Conservation (phyloP, 2,113 vertebrate genomes). For the Axis porcinus region DNA sequence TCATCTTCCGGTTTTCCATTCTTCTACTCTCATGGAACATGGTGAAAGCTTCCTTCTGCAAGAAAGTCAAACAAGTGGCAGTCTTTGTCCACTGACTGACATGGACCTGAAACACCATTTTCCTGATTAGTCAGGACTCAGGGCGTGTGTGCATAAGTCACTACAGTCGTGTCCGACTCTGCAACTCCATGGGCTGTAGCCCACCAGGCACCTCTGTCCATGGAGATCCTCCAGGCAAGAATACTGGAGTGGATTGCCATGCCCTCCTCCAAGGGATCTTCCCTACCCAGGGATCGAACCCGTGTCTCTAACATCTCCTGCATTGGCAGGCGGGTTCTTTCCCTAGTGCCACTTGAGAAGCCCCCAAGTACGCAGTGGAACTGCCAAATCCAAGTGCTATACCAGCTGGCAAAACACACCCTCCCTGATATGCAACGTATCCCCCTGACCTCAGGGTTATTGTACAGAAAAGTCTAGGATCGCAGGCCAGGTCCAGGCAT, state of each 20-base stretch:
- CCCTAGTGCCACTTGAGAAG: not conserved
- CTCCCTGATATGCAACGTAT: not conserved
- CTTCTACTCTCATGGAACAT: not conserved
- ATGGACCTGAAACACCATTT: not conserved
- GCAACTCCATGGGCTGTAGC: not conserved
- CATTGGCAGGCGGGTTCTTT: not conserved
- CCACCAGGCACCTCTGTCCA: not conserved
- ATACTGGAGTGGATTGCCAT: not conserved
- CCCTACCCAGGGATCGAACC: not conserved
- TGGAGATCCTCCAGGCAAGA: not conserved
- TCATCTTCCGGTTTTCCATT: not conserved
- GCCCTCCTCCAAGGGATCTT: not conserved
- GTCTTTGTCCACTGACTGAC: not conserved
- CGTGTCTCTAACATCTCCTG: not conserved
- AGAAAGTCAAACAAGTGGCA: not conserved
- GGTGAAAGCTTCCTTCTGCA: not conserved
- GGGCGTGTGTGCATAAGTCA: fast-evolving
- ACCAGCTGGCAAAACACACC: not conserved
- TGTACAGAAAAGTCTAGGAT: not conserved
- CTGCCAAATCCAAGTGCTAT: not conserved
- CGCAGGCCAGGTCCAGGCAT: not conserved
- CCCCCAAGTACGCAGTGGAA: not conserved
- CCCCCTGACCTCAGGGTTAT: not conserved
- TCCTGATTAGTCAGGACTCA: not conserved
- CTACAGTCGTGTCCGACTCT: not conserved